Evolutionary conservation across 2,888 invertebrate genomes (phyloP).

Genomic region (Unio delphinus): DNA sequence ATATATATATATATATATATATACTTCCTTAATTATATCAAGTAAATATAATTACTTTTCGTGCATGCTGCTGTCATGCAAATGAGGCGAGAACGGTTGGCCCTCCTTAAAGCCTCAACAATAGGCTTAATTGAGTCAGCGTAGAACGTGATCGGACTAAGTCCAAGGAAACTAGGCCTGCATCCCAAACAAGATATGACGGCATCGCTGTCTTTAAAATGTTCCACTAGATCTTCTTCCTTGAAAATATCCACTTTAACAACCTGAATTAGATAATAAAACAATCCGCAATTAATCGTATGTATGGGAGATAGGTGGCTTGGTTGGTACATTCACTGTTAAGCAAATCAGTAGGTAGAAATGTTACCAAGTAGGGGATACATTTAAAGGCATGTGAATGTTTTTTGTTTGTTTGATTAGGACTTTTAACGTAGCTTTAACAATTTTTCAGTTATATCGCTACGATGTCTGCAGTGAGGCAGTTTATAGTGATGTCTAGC

Average conservation of each 20-base stretch:
- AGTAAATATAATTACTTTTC: constrained; percentile 41
- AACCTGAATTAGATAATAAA: constrained; percentile 34
- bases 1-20: too few species aligned
- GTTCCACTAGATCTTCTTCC: constrained; percentile 39
- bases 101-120: constrained; percentile 53
- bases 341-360: too few species aligned
- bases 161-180: constrained; percentile 37
- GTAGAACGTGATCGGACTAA: constrained; percentile 54
- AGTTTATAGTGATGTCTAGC: too few species aligned
- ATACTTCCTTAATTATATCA: too few species aligned
- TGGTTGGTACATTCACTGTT: too few species aligned
- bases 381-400: too few species aligned
- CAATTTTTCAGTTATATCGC: too few species aligned
- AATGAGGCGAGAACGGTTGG: constrained; percentile 48
- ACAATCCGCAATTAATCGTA: not conserved
- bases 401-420: too few species aligned
- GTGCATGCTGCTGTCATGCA: constrained; percentile 57
- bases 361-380: too few species aligned
- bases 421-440: too few species aligned
- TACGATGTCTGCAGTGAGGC: too few species aligned
- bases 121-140: constrained; percentile 51
- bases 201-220: constrained; percentile 49
- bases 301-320: too few species aligned
- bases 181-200: constrained; percentile 60
- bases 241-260: constrained; percentile 51